A percentile compares a stretch with the other conserved stretches of the same genome.
These are phyloP conservation scores for Eurystomus glaucurus DNA, from an alignment of 2,797 vertebrate species.

Conservation along the genomic window DNA sequence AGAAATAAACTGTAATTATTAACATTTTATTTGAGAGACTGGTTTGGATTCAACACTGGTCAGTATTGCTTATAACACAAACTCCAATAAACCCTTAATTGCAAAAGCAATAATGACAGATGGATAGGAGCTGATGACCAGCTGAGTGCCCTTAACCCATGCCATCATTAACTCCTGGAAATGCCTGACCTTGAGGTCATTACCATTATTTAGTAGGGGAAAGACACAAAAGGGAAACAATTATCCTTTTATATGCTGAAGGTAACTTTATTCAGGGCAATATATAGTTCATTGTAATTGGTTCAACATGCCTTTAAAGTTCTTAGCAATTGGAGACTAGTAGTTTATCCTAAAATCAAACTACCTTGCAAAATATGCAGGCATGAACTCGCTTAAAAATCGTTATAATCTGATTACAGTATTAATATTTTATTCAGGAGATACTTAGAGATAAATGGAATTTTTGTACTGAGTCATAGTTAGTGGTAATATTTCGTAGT, in stretches of 20 bases:
- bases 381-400: neutral
- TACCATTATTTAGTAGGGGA: conserved; percentile 67
- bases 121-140: conserved; percentile 72
- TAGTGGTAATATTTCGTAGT: neutral
- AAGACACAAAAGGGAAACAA: conserved; percentile 71
- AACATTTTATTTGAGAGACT: neutral
- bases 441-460: neutral
- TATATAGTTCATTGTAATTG: conserved; percentile 61
- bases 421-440: neutral
- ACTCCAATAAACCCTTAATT: conserved; percentile 70
- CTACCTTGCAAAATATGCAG: neutral
- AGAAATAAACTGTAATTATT: neutral
- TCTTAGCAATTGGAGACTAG: neutral
- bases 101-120: conserved; percentile 76
- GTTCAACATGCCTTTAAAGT: conserved; percentile 67
- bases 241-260: conserved; percentile 76
- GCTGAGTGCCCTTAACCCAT: conserved; percentile 71
- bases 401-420: neutral
- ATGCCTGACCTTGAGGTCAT: conserved; percentile 75
- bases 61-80: conserved; percentile 54
- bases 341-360: conserved; percentile 38
- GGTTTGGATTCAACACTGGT: conserved; percentile 19
- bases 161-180: conserved; percentile 73
- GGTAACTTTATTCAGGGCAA: conserved; percentile 68
- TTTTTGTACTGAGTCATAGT: neutral